Evolutionary conservation across 2,797 vertebrate genomes (phyloP).

Genomic region (Rhyacichthys aspro): DNA sequence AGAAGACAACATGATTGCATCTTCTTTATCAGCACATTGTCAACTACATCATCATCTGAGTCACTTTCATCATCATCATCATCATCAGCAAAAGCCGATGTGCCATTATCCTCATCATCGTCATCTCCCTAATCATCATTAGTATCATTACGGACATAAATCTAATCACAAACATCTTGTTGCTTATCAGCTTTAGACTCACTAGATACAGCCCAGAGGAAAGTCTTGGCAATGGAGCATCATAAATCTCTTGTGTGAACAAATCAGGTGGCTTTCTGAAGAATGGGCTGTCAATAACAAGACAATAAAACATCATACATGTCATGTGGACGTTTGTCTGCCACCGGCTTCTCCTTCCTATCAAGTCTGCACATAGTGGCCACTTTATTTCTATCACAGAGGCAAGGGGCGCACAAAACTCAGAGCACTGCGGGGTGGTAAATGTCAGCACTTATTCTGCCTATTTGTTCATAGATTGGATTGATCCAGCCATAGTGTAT

Average conservation of each 20-base stretch:
- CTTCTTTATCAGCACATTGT: constrained; percentile 21
- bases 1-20: constrained; percentile 12
- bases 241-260: not conserved
- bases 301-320: not conserved
- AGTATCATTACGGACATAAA: constrained; percentile 17
- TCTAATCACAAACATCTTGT: constrained; percentile 27
- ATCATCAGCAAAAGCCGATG: not conserved
- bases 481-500: constrained; percentile 45
- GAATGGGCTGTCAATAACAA: not conserved
- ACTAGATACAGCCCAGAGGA: constrained; percentile 11
- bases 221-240: constrained; percentile 1
- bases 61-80: constrained; percentile 13
- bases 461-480: constrained; percentile 66
- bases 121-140: constrained; percentile 23
- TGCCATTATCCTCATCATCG: constrained; percentile 9
- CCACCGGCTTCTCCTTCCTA: not conserved
- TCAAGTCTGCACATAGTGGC: constrained; percentile 8
- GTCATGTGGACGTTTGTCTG: not conserved
- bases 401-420: constrained; percentile 20
- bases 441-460: constrained; percentile 68
- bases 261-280: constrained; percentile 2
- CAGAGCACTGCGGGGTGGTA: constrained; percentile 49
- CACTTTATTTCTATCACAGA: constrained; percentile 8
- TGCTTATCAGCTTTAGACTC: not conserved
- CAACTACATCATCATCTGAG: constrained; percentile 15